Percentiles rank a stretch among this genome's conserved stretches.
These are phyloP conservation scores for Pachliopta kotzebuea DNA, from an alignment of 2,888 invertebrate species.

Conservation along the genomic window DNA sequence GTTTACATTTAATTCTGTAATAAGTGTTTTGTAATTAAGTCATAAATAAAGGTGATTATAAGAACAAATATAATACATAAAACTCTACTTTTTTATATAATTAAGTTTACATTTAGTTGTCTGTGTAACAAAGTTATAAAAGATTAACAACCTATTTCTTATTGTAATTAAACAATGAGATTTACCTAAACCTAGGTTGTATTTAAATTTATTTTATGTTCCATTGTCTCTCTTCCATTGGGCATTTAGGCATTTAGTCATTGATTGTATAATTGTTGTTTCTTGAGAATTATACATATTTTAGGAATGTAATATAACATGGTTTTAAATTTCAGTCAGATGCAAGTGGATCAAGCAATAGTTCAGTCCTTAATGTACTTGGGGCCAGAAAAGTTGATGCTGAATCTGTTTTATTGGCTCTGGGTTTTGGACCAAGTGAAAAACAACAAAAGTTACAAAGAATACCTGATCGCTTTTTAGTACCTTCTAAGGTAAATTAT, in stretches of 20 bases:
- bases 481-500: slow-evolving; percentile 85
- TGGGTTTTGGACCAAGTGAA: slow-evolving; percentile 89
- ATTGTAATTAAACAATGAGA: no score
- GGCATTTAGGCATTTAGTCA: no score
- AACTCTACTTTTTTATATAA: no score
- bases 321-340: slow-evolving; percentile 54
- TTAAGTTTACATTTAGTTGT: no score
- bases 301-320: not conserved
- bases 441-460: slow-evolving; percentile 85
- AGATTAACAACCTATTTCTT: not conserved
- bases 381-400: slow-evolving; percentile 93
- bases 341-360: slow-evolving; percentile 78
- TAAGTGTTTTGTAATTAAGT: no score
- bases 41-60: no score
- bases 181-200: no score
- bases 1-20: no score
- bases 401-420: slow-evolving; percentile 90
- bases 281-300: not conserved
- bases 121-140: no score
- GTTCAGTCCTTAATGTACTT: slow-evolving; percentile 91
- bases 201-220: no score
- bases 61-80: no score
- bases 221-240: no score
- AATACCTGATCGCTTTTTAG: slow-evolving; percentile 90
- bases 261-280: not conserved